A percentile compares a stretch with the other conserved stretches of the same genome.
phyloP scores from a whole-genome alignment of 2,797 vertebrate genomes.

The Ptychadena robeensis region DNA sequence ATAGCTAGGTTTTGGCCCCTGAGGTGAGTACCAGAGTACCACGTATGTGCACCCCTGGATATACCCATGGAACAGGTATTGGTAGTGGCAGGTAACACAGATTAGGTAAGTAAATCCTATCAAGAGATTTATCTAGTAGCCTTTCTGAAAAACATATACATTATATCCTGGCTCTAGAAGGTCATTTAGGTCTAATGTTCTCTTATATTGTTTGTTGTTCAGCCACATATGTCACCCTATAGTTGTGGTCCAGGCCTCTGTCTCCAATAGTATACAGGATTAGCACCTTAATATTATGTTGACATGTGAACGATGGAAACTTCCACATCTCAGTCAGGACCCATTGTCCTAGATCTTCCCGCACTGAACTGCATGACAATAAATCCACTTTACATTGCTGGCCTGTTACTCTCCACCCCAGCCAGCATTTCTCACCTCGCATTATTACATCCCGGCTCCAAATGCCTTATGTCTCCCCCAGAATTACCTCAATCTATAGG shows the following conservation, averaged over 20 bases:
- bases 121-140: too few relatives aligned
- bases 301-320: not conserved
- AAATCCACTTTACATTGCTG: conserved; percentile 24
- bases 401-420: conserved; percentile 3
- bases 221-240: not conserved
- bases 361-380: conserved; percentile 27
- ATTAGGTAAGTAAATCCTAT: too few relatives aligned
- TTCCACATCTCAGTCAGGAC: not conserved
- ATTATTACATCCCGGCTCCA: conserved; percentile 17
- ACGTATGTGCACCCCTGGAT: too few relatives aligned
- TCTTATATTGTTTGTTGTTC: not conserved
- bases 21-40: too few relatives aligned
- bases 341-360: conserved; percentile 35
- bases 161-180: not conserved
- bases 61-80: too few relatives aligned
- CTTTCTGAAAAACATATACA: too few relatives aligned
- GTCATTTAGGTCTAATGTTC: not conserved
- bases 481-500: not conserved
- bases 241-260: not conserved
- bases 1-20: too few relatives aligned
- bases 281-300: conserved; percentile 27
- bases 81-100: too few relatives aligned
- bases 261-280: not conserved
- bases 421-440: conserved; percentile 23
- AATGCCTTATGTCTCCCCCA: not conserved